Conservation (phyloP, 2,888 invertebrate genomes). For the Metellina segmentata region DNA sequence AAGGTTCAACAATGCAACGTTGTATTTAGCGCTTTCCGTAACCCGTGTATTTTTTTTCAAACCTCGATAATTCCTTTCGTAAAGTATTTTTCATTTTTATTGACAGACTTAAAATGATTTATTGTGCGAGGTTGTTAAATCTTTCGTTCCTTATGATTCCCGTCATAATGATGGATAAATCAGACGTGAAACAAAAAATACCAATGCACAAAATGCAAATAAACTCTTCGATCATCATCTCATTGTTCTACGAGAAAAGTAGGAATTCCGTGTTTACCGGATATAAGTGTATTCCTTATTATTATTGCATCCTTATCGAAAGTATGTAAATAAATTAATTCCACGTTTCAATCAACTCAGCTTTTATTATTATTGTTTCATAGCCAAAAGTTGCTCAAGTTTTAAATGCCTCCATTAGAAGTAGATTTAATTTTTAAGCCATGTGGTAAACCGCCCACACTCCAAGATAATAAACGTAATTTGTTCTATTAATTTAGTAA, state of each 20-base stretch:
- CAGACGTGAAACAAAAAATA: background rate
- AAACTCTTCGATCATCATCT: background rate
- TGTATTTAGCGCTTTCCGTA: background rate
- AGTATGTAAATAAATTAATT: too few relatives aligned
- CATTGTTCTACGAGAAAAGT: background rate
- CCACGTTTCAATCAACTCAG: too few relatives aligned
- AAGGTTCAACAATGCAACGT: background rate
- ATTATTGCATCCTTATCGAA: too few relatives aligned
- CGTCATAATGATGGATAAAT: background rate
- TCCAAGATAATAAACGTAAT: too few relatives aligned
- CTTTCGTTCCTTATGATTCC: background rate
- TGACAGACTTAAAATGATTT: background rate
- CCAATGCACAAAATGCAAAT: background rate
- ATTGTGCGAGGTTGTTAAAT: background rate
- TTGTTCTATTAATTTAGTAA: too few relatives aligned
- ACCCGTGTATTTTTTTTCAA: background rate
- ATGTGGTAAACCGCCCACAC: too few relatives aligned
- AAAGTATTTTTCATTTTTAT: background rate
- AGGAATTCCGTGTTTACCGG: too few relatives aligned
- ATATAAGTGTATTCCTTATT: too few relatives aligned
- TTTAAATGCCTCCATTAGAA: too few relatives aligned
- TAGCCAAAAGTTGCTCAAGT: too few relatives aligned
- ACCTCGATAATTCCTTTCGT: background rate
- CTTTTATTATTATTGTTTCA: too few relatives aligned
- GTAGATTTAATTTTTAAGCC: too few relatives aligned